Evolutionary conservation across 2,888 invertebrate species (phyloP).

Genomic region (Melolontha melolontha): DNA sequence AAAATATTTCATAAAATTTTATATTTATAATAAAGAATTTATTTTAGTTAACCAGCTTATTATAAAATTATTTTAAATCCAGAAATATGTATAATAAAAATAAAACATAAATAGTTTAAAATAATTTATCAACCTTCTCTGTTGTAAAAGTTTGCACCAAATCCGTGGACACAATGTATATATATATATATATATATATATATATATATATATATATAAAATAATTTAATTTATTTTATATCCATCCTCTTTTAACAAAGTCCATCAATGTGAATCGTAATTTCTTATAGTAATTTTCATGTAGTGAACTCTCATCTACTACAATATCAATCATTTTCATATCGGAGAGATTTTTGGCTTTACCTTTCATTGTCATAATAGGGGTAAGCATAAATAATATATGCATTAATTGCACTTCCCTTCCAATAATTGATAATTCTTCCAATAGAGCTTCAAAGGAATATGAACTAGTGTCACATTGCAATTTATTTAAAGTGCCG

Average conservation of each 20-base stretch:
- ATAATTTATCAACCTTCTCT: too few species aligned
- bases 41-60: too few species aligned
- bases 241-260: conserved; percentile 41
- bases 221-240: background rate
- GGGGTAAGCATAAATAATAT: conserved; percentile 64
- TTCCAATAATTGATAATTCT: conserved; percentile 61
- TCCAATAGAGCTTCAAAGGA: conserved; percentile 59
- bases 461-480: conserved; percentile 57
- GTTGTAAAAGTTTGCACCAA: too few species aligned
- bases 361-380: conserved; percentile 59
- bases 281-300: conserved; percentile 25
- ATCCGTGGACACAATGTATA: too few species aligned
- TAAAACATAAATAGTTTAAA: too few species aligned
- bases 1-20: too few species aligned
- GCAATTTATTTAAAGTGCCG: conserved; percentile 57
- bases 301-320: background rate
- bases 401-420: conserved; percentile 62
- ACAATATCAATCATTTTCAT: conserved; percentile 55
- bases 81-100: too few species aligned
- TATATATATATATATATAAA: too few species aligned
- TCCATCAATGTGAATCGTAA: conserved; percentile 25
- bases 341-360: conserved; percentile 61
- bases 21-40: too few species aligned
- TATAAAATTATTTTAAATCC: too few species aligned
- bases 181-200: too few species aligned